Percentiles rank a stretch among this genome's conserved stretches.
phyloP scores from a whole-genome alignment of 1,140 invertebrate species.

The Andrena cerasifolii region DNA sequence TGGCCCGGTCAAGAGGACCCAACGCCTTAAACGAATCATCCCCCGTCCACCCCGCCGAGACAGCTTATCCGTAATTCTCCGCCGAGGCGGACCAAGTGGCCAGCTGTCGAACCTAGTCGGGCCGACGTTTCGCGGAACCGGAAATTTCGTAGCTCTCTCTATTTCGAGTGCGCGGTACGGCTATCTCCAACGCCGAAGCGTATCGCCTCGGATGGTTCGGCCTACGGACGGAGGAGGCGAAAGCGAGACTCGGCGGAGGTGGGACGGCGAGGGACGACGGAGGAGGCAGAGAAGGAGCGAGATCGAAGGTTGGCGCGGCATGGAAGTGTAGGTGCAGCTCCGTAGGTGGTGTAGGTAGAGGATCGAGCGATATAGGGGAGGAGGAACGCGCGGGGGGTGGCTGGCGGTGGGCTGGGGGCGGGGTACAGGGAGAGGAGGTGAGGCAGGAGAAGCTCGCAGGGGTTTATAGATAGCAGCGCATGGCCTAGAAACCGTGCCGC shows the following conservation, averaged over 20 bases:
- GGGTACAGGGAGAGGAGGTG: slow-evolving; percentile 40
- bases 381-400: neutral
- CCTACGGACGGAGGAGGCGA: slow-evolving; percentile 39
- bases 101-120: neutral
- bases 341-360: slow-evolving; percentile 64
- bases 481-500: slow-evolving; percentile 82
- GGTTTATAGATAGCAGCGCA: slow-evolving; percentile 82
- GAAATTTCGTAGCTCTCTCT: slow-evolving; percentile 61
- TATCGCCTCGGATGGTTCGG: slow-evolving; percentile 38
- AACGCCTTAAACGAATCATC: too few relatives aligned
- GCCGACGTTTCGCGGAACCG: slow-evolving; percentile 49
- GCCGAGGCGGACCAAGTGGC: too few relatives aligned
- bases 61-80: too few relatives aligned
- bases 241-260: slow-evolving; percentile 44
- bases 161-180: slow-evolving; percentile 38
- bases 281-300: neutral
- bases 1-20: too few relatives aligned
- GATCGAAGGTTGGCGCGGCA: slow-evolving; percentile 24
- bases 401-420: slow-evolving; percentile 32
- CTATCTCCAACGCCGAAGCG: slow-evolving; percentile 38
- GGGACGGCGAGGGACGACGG: slow-evolving; percentile 21
- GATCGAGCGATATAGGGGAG: slow-evolving; percentile 45
- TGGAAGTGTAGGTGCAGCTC: slow-evolving; percentile 46
- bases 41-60: too few relatives aligned
- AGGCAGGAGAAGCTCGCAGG: slow-evolving; percentile 71